Evolutionary conservation across 2,797 vertebrate genomes (phyloP).

Genomic region (Fundulus diaphanus): DNA sequence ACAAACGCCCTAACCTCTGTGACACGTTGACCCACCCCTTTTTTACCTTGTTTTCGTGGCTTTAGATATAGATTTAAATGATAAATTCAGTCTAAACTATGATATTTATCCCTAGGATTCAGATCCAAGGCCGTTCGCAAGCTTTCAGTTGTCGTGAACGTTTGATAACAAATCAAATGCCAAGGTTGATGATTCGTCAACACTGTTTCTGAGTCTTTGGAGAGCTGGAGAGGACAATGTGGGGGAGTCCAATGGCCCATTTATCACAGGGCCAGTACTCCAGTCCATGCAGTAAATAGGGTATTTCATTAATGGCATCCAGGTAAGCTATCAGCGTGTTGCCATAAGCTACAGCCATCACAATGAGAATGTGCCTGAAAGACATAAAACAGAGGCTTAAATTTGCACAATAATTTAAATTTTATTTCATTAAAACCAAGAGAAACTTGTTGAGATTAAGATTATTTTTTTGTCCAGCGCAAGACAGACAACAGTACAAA

Average conservation of each 20-base stretch:
- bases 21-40: no score
- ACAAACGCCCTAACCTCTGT: no score
- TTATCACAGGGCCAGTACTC: constrained; percentile 89
- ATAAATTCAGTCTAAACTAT: not conserved
- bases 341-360: constrained; percentile 87
- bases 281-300: constrained; percentile 81
- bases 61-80: not conserved
- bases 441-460: no score
- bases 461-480: no score
- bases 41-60: not conserved
- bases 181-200: constrained; percentile 28
- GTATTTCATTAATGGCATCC: constrained; percentile 86
- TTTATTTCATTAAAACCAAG: not conserved
- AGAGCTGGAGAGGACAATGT: constrained; percentile 77
- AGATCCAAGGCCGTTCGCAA: not conserved
- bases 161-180: not conserved
- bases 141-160: not conserved
- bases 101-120: not conserved
- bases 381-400: constrained; percentile 28
- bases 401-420: not conserved
- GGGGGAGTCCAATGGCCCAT: constrained; percentile 87
- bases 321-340: constrained; percentile 86
- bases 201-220: constrained; percentile 72
- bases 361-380: constrained; percentile 92
- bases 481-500: no score